Evolutionary conservation across 2,888 invertebrate species (phyloP).

Genomic region (Plutella xylostella): DNA sequence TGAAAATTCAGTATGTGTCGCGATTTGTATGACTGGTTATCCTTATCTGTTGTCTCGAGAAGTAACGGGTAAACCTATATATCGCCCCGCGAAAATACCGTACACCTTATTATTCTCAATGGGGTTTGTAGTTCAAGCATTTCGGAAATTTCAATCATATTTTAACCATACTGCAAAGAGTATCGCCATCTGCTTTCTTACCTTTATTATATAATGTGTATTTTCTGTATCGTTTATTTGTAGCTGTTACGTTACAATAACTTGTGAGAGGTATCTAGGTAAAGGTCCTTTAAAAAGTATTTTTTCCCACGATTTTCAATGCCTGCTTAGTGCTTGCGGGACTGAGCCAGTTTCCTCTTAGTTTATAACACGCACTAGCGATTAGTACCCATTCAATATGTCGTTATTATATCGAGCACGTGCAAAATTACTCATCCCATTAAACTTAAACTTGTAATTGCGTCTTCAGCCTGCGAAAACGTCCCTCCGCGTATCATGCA

Average conservation of each 20-base stretch:
- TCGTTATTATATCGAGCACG: background rate
- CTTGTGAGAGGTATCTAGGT: background rate
- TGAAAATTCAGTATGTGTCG: conserved; percentile 44
- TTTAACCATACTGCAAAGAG: background rate
- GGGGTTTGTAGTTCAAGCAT: conserved; percentile 44
- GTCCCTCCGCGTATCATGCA: too few species aligned
- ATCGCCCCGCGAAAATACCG: conserved; percentile 49
- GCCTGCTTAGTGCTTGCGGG: conserved; percentile 16
- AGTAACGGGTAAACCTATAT: conserved; percentile 51
- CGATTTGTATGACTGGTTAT: conserved; percentile 43
- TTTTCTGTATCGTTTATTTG: too few species aligned
- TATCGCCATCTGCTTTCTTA: too few species aligned
- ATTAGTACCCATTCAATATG: conserved; percentile 3
- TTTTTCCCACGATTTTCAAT: conserved; percentile 9
- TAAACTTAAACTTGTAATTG: background rate
- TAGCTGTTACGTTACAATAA: background rate
- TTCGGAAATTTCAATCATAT: conserved; percentile 10
- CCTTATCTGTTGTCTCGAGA: conserved; percentile 51
- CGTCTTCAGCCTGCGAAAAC: too few species aligned
- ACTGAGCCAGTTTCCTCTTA: conserved; percentile 25
- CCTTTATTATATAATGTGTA: too few species aligned
- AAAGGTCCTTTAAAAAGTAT: background rate
- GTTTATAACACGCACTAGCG: conserved; percentile 11
- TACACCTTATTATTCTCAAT: conserved; percentile 47
- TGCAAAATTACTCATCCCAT: background rate